phyloP scores from a whole-genome alignment of 2,113 vertebrate genomes.

The Emydocephalus ijimae region DNA sequence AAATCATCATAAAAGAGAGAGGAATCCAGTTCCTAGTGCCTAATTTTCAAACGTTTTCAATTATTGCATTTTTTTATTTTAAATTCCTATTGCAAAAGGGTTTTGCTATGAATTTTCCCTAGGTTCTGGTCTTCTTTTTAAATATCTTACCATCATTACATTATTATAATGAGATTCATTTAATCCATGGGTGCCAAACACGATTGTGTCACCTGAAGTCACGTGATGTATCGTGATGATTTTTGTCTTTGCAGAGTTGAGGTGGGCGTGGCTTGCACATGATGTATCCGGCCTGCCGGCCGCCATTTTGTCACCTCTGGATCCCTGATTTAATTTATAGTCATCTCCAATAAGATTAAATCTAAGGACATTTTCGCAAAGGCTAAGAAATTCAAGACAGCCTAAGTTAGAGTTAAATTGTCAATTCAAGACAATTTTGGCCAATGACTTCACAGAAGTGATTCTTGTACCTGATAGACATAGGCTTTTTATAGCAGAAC shows the following conservation, averaged over 20 bases:
- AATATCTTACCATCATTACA: neutral
- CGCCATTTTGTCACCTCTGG: too few species aligned
- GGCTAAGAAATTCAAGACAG: neutral
- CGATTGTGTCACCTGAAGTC: accelerated
- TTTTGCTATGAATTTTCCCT: neutral
- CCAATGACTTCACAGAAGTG: neutral
- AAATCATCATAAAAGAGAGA: neutral
- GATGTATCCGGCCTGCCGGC: too few species aligned
- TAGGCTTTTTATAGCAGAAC: neutral
- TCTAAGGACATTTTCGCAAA: neutral
- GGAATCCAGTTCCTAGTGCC: neutral
- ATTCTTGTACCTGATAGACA: neutral
- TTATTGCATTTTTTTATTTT: neutral
- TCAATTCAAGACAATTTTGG: neutral
- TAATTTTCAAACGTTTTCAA: neutral
- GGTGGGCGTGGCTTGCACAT: too few species aligned
- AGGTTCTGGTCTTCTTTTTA: neutral
- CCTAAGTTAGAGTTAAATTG: neutral
- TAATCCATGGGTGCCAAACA: too few species aligned
- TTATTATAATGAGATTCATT: neutral
- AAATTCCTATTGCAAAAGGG: neutral
- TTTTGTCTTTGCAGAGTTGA: too few species aligned
- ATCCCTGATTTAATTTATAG: neutral
- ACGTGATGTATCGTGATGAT: too few species aligned
- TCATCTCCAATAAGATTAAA: neutral